These are phyloP conservation scores for Congeria kusceri DNA, from an alignment of 2,888 invertebrate genomes.

Conservation along the genomic window DNA sequence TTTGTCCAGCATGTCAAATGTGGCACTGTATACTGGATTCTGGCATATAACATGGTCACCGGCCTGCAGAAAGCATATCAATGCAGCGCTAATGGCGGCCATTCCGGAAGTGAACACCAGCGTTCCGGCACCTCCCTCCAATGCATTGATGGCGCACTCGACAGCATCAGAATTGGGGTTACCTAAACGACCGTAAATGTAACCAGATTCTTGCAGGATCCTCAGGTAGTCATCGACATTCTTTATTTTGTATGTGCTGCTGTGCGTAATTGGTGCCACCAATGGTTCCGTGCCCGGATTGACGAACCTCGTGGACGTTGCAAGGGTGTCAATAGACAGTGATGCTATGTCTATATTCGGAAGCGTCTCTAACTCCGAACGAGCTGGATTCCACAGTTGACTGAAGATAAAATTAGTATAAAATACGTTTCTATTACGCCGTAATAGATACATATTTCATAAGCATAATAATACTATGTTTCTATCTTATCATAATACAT, in stretches of 20 bases:
- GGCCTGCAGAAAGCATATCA: conserved; percentile 81
- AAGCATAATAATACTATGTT: too few relatives aligned
- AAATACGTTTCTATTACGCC: too few relatives aligned
- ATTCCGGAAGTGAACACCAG: conserved; percentile 81
- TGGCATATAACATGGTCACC: conserved; percentile 84
- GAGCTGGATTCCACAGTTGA: conserved; percentile 66
- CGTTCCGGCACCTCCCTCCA: conserved; percentile 82
- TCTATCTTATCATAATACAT: too few relatives aligned
- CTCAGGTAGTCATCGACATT: conserved; percentile 76
- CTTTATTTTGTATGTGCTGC: conserved; percentile 79
- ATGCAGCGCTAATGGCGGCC: conserved; percentile 82
- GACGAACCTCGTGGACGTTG: conserved; percentile 65
- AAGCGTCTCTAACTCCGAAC: conserved; percentile 55
- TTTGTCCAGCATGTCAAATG: conserved; percentile 77
- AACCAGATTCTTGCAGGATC: conserved; percentile 78
- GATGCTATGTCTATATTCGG: conserved; percentile 68
- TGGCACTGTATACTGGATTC: conserved; percentile 81
- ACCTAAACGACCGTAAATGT: conserved; percentile 80
- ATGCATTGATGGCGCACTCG: conserved; percentile 76
- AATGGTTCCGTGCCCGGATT: conserved; percentile 72
- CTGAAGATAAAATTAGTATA: conserved; percentile 32
- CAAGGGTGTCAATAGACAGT: conserved; percentile 71
- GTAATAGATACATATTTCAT: too few relatives aligned
- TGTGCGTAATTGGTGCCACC: conserved; percentile 78
- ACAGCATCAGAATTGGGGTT: conserved; percentile 77